Base-by-base conservation (phyloP, 2,797 vertebrate species). In the Argyrosomus regius region DNA sequence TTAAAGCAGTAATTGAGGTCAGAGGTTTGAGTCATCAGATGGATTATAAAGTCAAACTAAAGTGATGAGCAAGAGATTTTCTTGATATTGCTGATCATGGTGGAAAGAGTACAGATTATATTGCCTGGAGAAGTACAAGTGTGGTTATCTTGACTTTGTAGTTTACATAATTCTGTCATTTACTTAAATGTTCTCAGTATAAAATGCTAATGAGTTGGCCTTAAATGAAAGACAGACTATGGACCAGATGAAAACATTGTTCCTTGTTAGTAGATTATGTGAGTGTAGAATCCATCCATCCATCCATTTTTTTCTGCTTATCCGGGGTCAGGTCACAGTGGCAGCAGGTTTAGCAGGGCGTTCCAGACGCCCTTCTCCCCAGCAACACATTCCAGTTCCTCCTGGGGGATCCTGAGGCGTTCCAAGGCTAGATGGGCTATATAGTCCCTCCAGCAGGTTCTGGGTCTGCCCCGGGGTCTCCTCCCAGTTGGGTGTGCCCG, bases 11-110 rank as follows among this genome's bases (percentile, higher is more conserved):
- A 57, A 35, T 56, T 64, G 74, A 75, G 63, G 39, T 75, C 50
- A 72, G 12, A 35, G 18, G 72, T 63, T 71, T 13, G 18, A 74
- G 49, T 17, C 66, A n/a, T 73, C 46, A 18, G 43, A 59, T 7
- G 39, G 45, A 62, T 46, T 66, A 60, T 56, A 69, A 72, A 81
- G 20, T 24, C 13, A 14, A 53, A 31, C 4, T 24, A 52, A 74
- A 70, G 16, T 71, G 65, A 75, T 57, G 66, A 83, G 73, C 35
- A 39, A 60, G 50, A 12, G 35, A 59, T 68, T 78, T 72, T 67
- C 28, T n/a, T 28, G 11, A 80, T 31, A 61, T 16, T 72, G 13
- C 53, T 60, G 52, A 63, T 65, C 5, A 22, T 13, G 22, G 11
- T 18, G 17, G 59, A 72, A 68, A 56, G 4, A 59, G 22, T 18